Evolutionary conservation across 2,797 vertebrate species (phyloP), one percentile per base, ranked within the genome.

Genomic region (Paguma larvata): DNA sequence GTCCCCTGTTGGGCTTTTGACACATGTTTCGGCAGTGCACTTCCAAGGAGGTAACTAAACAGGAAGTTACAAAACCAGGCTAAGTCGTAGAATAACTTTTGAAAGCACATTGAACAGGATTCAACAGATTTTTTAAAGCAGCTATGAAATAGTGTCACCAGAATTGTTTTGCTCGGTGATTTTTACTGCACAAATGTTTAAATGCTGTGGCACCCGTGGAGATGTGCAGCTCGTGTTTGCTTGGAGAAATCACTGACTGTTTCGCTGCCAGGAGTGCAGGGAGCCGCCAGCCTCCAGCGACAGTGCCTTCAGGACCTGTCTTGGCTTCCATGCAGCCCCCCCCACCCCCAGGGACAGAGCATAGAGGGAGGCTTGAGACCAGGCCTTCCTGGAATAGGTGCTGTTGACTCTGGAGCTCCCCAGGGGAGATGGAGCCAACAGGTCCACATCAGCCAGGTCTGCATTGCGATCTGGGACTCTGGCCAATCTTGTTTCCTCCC

Each of bases 61-160:
- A 75, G 5, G 21, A 92, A 94, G 87, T 83, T 84, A 94, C 41
- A 21, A 89, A 95, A 89, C 62, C 78, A 84, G 92, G 85, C 38
- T 77, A 95, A 84, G 78, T 65, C 72, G 68, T 51, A 73, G 85
- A 83, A 93, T 82, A 90, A 91, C 72, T 89, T 88, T 95, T 73
- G 75, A 96, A 90, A 97, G 68, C 65, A 75, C 23, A 25, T 86
- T 91, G 87, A 95, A 91, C 46, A 59, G 27, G 59, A 93, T 68
- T 83, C 89, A 85, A 93, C 83, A 67, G 91, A 79, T 30, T 78
- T 85, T 93, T 97, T 84, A 11, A 96, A 92, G 95, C 82, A 89
- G 79, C 79, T 85, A 34, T 75, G 92, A 96, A 91, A 88, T 90
- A 65, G 44, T 85, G 67, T 94, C 86, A 78, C 82, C 89, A 65